Base-by-base conservation (phyloP, 2,113 vertebrate species). In the Sitta europaea region DNA sequence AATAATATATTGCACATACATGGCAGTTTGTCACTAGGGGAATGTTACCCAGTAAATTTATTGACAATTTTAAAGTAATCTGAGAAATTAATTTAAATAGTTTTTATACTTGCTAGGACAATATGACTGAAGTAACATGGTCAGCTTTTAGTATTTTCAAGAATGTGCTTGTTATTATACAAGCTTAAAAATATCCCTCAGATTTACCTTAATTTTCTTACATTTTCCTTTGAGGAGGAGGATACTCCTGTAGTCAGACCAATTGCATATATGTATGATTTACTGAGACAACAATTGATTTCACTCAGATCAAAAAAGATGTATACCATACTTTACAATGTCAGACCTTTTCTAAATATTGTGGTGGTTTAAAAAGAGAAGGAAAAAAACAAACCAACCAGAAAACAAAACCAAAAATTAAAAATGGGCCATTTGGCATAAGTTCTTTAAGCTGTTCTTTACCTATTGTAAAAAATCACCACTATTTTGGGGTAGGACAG, bases 311-410 rank as follows among this genome's bases (percentile, higher is more conserved):
- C 5, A 10, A 22, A 79, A 75, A 14, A n/a, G 15, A n/a, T 62
- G 4, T 4, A 3, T 12, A 59, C 27, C 9, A 14, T 14, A 62
- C 15, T 42, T 58, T 11, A 62, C 11, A 54, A 80, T 47, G 11
- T 4, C 53, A 76, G 38, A 59, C 5, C 6, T 73, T 63, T 43
- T 36, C 29, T 80, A 68, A 51, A 19, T 29, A 51, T 33, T 62
- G 36, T 8, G 14, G 25, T 65, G 14, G 25, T 20, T 67, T 63
- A 51, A 20, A 74, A 5, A n/a, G 13, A 5, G 58, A 50, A 61
- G 31, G 36, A 1, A 4, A 18, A 11, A 22, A 63, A 45, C 35
- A 25, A 0, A 1, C 7, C 33, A 6, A 22, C 16, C n/a, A n/a
- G n/a, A 70, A 70, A 42, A 29, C 4, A 51, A 27, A 35, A 48